Base-by-base conservation (phyloP, 2,888 invertebrate genomes). In the Parascotia fuliginaria region DNA sequence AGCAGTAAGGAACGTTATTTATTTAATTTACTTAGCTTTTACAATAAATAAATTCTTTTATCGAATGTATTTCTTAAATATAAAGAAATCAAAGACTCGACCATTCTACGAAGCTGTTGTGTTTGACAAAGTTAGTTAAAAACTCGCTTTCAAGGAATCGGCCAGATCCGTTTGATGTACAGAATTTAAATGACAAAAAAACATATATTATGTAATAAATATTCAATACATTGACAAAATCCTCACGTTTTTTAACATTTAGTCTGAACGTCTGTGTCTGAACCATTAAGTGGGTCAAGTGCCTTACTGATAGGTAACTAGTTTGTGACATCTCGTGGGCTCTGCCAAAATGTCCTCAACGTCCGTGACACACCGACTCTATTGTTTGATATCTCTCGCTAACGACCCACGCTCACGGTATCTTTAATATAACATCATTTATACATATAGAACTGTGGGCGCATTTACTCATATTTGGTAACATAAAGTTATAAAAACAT, bases 331-430 rank as follows among this genome's bases (percentile, higher is more conserved):
- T 58, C 46, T 59, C 33, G 61, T 59, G 48, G 54, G 54, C 44
- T 60, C 65, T 36, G 38, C 43, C 36, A 43, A 56, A 65, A 49
- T 62, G 53, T 62, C 48, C 51, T 58, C 54, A 41, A 45, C 31
- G 67, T 42, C 67, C 67, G 50, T 67, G 68, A 69, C 64, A 64
- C 53, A 48, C 58, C 49, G 40, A 43, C 48, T 55, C 52, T 55
- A 62, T 70, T 62, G 61, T 66, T 46, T 60, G 42, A 45, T 29
- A 31, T 48, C 49, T 57, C 43, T 58, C 46, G 53, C 43, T 58
- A 55, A 53, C 60, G 37, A 51, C 67, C 67, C 60, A 65, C 65
- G 60, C 60, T 42, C 60, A 54, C 59, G 55, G 61, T 53, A 48
- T 64, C 39, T 40, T 55, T 55, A 55, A 55, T 27, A 49, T 54